Evolutionary conservation across 2,888 invertebrate species (phyloP), one percentile per base, ranked within the genome.

Genomic region (Agonopterix subpropinquella): DNA sequence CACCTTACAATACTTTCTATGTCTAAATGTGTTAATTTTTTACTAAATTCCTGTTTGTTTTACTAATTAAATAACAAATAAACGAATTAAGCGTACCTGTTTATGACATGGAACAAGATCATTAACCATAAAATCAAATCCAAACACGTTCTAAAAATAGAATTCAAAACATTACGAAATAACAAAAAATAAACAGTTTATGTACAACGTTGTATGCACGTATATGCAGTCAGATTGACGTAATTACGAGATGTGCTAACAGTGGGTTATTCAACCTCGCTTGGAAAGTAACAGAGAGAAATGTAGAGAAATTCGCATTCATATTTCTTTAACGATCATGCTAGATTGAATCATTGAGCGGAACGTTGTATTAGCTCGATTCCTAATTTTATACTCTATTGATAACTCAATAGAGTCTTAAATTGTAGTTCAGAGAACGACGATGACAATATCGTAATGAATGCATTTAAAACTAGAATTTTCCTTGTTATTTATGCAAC

Each of bases 281-380:
- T 36, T 36, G 67, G 83, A 85, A 84, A 85, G 83, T 72, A 70
- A 59, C 53, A 67, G 80, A 83, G 83, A 85, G 83, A 85, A 83
- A 84, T 80, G 80, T 58, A 71, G 81, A 80, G 82, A 84, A 80
- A 84, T 80, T 80, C 77, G 69, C 77, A 67, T 73, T 73, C 66
- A 66, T 68, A 64, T 60, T 59, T 59, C 64, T 62, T 64, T 65
- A 61, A 66, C 64, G 72, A 74, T 70, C 72, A 73, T 71, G 73
- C 67, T 62, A 71, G 67, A 72, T 70, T 58, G 57, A 66, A 54
- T 59, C 64, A 64, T 54, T 57, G 51, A 66, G 67, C 74, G 75
- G 76, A 67, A 77, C 77, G 63, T 28, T 43, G 15, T 4, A 36
- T 36, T 45, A 11, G 11, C 43, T 51, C 41, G 45, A 39, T 37